Evolutionary conservation across 2,888 invertebrate genomes (phyloP), one percentile per base, ranked within the genome.

Genomic region (Harpagoxenus sublaevis): DNA sequence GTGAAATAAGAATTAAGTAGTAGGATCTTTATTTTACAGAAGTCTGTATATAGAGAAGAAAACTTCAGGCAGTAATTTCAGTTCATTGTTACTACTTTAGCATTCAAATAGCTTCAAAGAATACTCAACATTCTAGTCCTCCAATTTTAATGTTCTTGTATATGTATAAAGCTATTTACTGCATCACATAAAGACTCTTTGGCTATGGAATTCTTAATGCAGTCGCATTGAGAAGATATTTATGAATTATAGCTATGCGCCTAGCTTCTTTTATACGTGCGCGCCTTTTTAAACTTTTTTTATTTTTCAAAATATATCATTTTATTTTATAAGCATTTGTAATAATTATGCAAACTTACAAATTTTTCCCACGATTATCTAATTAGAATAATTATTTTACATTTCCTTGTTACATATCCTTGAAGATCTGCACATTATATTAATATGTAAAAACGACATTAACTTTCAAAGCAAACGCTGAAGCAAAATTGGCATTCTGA

Each of bases 91-190:
- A 73, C 57, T 82, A 65, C 70, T 74, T 88, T 75, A 57, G 84
- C 84, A 86, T 88, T 86, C 66, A 82, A 88, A 87, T 82, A 66
- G 62, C 63, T 63, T 35, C 75, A 68, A 82, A 84, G 86, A 45
- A 79, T 85, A 85, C 82, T 88, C 68, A 83, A 77, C 71, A 57
- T 84, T 66, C 71, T 55, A 66, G 51, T 68, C 57, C n/a, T 83
- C 66, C 73, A 73, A 77, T 87, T 71, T 87, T 81, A 87, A 87
- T 85, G 85, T 83, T 65, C 28, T 71, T 66, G 42, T 78, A 62
- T 77, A 85, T 77, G 63, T 68, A 75, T 77, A 77, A 77, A 63
- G 70, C 48, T 39, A 57, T 79, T 57, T 63, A 39, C 3, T 60
- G 42, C 9, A n/a, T 39, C 55, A 77, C 28, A 23, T 35, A 57